Conservation (phyloP, 1,140 invertebrate genomes). For the Drosophila varians region DNA sequence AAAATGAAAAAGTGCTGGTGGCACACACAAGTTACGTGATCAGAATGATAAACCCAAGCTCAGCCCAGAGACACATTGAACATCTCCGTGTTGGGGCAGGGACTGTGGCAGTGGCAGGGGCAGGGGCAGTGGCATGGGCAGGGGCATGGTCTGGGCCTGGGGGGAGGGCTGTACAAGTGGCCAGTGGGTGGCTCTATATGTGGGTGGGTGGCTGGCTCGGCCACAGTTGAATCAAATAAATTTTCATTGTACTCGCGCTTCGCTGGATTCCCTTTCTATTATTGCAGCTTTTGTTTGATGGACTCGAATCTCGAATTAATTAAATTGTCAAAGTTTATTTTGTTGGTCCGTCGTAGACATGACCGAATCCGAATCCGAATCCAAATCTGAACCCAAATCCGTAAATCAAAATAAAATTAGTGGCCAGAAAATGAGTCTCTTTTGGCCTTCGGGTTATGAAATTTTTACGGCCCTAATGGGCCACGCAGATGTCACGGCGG, state of each 20-base stretch:
- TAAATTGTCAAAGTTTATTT: conserved; percentile 54
- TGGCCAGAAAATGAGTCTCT: conserved; percentile 21
- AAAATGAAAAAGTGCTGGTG: conserved; percentile 79
- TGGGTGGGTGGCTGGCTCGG: conserved; percentile 12
- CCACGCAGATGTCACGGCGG: conserved; percentile 46
- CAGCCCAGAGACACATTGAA: conserved; percentile 2
- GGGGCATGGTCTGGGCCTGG: no score
- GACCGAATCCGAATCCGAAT: conserved; percentile 3
- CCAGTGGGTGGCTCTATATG: conserved; percentile 32
- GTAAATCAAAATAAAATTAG: conserved; percentile 36
- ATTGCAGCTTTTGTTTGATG: conserved; percentile 55
- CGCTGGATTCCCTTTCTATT: conserved; percentile 39
- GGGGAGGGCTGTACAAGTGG: conserved; percentile 7
- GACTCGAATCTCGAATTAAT: conserved; percentile 62
- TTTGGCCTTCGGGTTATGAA: conserved; percentile 24
- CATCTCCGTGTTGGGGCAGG: conserved; percentile 8
- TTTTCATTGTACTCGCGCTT: conserved; percentile 51
- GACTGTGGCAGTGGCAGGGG: neutral
- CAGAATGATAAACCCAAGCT: conserved; percentile 58
- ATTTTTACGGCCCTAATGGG: conserved; percentile 58
- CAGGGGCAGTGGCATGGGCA: neutral
- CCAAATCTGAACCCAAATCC: conserved; percentile 2
- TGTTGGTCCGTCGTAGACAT: neutral
- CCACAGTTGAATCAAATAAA: conserved; percentile 46
- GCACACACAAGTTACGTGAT: conserved; percentile 70